A percentile compares a stretch with the other conserved stretches of the same genome.
phyloP scores from a whole-genome alignment of 2,888 invertebrate species.

The Diarsia mendica region DNA sequence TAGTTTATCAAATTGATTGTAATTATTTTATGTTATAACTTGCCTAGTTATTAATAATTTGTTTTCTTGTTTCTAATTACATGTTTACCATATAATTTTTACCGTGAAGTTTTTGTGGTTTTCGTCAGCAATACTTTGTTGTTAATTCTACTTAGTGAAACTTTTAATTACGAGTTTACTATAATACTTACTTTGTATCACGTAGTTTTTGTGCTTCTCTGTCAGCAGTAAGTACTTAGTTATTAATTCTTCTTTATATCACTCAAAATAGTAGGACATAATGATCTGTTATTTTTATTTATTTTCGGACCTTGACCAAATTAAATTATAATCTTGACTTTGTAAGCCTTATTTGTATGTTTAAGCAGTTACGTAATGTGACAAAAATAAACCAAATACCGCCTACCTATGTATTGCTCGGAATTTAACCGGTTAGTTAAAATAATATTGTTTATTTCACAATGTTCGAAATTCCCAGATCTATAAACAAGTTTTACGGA shows the following conservation, averaged over 20 bases:
- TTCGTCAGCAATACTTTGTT: background rate
- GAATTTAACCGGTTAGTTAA: background rate
- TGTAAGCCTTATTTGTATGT: background rate
- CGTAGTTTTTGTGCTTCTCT: background rate
- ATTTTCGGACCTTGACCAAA: background rate
- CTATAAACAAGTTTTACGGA: background rate
- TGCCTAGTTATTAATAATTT: background rate
- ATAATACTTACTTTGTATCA: background rate
- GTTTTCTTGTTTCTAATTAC: background rate
- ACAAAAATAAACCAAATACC: background rate
- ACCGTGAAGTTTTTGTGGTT: background rate
- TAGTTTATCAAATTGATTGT: background rate
- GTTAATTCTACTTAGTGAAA: background rate
- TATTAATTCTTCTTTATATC: slow-evolving; percentile 5
- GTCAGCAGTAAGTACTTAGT: background rate
- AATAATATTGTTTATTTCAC: background rate
- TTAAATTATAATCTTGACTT: slow-evolving; percentile 3
- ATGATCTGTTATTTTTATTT: background rate
- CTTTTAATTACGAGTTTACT: background rate
- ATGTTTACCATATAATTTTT: background rate
- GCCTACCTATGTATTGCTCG: background rate
- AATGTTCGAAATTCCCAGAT: background rate
- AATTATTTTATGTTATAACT: background rate
- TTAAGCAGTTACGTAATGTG: background rate
- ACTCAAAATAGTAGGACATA: background rate